phyloP scores from a whole-genome alignment of 2,888 invertebrate species.

The Nephrotoma guestfalica region DNA sequence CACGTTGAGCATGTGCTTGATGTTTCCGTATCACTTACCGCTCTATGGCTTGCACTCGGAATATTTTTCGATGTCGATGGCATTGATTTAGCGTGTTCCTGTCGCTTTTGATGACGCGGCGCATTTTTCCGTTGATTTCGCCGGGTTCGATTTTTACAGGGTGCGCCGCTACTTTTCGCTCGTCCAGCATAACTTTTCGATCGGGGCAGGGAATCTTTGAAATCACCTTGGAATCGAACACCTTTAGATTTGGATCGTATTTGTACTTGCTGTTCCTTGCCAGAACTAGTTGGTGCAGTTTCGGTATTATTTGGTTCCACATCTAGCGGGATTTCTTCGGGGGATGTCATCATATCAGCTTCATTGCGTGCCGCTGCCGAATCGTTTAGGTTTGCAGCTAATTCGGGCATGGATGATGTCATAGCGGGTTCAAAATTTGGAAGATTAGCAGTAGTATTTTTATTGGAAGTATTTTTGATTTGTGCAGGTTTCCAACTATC shows the following conservation, averaged over 20 bases:
- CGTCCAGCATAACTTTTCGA: conserved; percentile 38
- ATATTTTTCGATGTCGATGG: neutral
- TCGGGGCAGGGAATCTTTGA: conserved; percentile 33
- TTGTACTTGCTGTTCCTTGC: conserved; percentile 11
- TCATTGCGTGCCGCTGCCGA: conserved; percentile 23
- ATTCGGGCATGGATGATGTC: conserved; percentile 48
- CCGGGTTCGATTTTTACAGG: neutral
- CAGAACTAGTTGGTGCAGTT: conserved; percentile 6
- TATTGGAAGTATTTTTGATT: conserved; percentile 15
- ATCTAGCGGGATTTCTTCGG: conserved; percentile 7
- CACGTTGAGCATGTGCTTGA: conserved; percentile 82
- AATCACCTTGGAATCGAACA: conserved; percentile 28
- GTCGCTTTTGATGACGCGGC: neutral
- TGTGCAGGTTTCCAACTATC: conserved; percentile 41
- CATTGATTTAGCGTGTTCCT: neutral
- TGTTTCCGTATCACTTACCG: conserved; percentile 43
- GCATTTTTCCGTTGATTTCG: conserved; percentile 13
- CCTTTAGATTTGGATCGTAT: conserved; percentile 20
- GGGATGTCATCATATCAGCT: conserved; percentile 17
- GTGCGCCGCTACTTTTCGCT: neutral
- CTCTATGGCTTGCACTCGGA: conserved; percentile 11
- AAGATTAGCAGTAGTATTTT: conserved; percentile 6
- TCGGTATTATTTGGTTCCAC: neutral
- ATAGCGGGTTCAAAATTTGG: conserved; percentile 24
- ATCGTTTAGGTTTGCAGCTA: conserved; percentile 20